Conservation (phyloP, 2,797 vertebrate species). For the Mycteria americana region DNA sequence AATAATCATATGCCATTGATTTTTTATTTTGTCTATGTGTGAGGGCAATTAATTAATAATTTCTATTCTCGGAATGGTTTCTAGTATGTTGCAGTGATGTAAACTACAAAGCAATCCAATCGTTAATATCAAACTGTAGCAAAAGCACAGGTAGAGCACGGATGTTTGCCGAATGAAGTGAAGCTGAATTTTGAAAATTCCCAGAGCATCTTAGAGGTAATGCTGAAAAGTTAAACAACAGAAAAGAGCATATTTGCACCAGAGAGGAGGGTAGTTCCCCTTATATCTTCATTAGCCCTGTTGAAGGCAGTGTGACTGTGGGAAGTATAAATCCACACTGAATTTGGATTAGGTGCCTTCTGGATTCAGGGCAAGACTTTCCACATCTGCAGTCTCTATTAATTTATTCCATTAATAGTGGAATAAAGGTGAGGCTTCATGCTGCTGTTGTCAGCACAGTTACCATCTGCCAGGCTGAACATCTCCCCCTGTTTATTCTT, state of each 20-base stretch:
- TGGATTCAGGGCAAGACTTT: background rate
- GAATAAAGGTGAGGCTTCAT: background rate
- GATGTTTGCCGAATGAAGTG: background rate
- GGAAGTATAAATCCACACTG: background rate
- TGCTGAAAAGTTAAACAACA: background rate
- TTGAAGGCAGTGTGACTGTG: background rate
- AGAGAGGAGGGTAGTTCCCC: background rate
- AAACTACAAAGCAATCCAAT: conserved; percentile 29
- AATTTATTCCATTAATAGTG: background rate
- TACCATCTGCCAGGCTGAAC: background rate
- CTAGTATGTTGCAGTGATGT: background rate
- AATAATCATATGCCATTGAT: background rate
- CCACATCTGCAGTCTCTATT: background rate
- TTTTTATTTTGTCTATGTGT: background rate
- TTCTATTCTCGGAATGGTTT: background rate
- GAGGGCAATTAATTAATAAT: background rate
- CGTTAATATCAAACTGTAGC: conserved; percentile 29
- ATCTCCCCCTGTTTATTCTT: background rate
- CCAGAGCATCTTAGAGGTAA: background rate
- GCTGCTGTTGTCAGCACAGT: background rate
- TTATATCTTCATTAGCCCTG: background rate
- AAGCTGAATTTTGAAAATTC: background rate
- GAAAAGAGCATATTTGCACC: background rate
- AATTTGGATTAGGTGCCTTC: background rate
- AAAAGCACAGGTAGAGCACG: conserved; percentile 8